Percentiles rank a stretch among this genome's conserved stretches.
These are phyloP conservation scores for Pollenia griseotomentosa DNA, from an alignment of 2,888 invertebrate genomes.

Conservation along the genomic window DNA sequence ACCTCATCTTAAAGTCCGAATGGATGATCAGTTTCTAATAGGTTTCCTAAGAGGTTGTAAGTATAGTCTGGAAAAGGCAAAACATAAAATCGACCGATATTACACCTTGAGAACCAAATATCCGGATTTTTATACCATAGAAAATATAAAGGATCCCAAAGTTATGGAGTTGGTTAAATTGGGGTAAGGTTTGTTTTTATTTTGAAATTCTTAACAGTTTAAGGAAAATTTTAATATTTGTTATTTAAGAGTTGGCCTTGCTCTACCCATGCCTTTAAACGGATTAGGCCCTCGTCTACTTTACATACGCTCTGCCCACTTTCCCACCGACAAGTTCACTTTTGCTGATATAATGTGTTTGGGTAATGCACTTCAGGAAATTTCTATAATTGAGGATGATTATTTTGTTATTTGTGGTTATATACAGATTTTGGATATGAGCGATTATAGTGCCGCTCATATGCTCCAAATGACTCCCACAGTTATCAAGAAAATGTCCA, in stretches of 20 bases:
- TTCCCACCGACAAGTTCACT: conserved; percentile 84
- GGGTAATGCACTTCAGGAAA: conserved; percentile 85
- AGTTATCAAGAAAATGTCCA: conserved; percentile 86
- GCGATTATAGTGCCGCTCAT: conserved; percentile 85
- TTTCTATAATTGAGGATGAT: conserved; percentile 86
- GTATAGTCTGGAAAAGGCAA: conserved; percentile 85
- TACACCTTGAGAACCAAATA: conserved; percentile 84
- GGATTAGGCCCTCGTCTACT: conserved; percentile 85
- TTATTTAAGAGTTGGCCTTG: conserved; percentile 69
- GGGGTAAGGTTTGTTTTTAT: conserved; percentile 19
- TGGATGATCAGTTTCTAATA: conserved; percentile 84
- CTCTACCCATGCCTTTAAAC: conserved; percentile 79
- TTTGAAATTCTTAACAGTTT: too few species aligned
- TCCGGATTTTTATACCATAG: conserved; percentile 85
- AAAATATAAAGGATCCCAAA: conserved; percentile 75
- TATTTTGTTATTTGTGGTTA: conserved; percentile 85
- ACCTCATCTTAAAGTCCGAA: conserved; percentile 82
- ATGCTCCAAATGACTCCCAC: conserved; percentile 86
- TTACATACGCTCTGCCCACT: conserved; percentile 85
- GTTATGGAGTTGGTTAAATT: background rate
- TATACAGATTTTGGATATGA: conserved; percentile 86
- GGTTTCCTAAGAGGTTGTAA: conserved; percentile 85
- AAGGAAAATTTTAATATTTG: too few species aligned
- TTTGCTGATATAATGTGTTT: conserved; percentile 85
- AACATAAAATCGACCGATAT: conserved; percentile 84